Base-by-base conservation (phyloP, 2,888 invertebrate genomes). In the Chesias legatella region DNA sequence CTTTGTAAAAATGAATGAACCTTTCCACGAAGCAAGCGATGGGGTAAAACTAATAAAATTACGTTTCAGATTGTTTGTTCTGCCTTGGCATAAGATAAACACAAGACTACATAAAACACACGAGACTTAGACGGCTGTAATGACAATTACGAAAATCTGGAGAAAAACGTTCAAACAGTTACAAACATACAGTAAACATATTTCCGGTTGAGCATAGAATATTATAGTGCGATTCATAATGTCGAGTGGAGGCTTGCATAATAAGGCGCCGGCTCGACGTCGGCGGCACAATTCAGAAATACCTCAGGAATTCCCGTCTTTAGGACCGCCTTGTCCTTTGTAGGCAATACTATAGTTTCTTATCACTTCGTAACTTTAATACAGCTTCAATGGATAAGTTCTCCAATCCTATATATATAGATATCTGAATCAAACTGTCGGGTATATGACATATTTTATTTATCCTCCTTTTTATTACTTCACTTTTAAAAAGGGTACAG, bases 231-330 rank as follows among this genome's bases (percentile, higher is more conserved):
- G 52, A 36, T 36, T 33, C 40, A 20, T 39, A 61, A 64, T 62
- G 67, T 62, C 51, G 60, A 58, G 61, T 60, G 61, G 59, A 51
- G 58, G 29, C 63, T 64, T 60, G 69, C 69, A 72, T 72, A 73
- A 72, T 69, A 70, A 66, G 64, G 57, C 66, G 64, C 63, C 68
- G 59, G 51, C 54, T 41, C 51, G 63, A 26, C 45, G 63, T 26
- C 45, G 44, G 20, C 28, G 35, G 45, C 36, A 28, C 34, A 31
- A 42, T 32, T 38, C 37, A 34, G 41, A 28, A 46, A 34, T 46
- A 34, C 46, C 38, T 38, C 38, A 32, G 42, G 25, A 46, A 42
- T 46, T 42, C 45, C 33, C 23, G 33, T 29, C 36, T 36, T 39
- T 35, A 35, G 39, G 40, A 17, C 13, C 13, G 13, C 2, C 36